Conservation (phyloP, 2,113 vertebrate genomes). For the Mandrillus leucophaeus region DNA sequence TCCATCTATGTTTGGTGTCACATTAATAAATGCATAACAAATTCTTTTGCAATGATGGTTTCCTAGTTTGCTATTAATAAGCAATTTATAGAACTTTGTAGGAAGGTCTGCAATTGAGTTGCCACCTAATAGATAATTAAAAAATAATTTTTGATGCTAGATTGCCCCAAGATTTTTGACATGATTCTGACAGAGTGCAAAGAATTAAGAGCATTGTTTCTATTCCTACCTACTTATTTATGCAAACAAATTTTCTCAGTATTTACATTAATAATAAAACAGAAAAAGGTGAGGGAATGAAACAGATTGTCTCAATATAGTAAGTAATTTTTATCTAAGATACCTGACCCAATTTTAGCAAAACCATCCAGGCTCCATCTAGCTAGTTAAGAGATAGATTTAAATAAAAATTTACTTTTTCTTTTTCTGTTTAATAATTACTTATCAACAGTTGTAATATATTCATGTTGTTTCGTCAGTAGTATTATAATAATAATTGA, state of each 20-base stretch:
- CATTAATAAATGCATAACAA: neutral
- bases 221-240: neutral
- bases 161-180: neutral
- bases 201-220: neutral
- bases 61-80: slow-evolving; percentile 21
- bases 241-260: neutral
- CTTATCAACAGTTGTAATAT: slow-evolving; percentile 13
- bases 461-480: neutral
- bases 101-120: neutral
- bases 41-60: slow-evolving; percentile 9
- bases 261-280: slow-evolving; percentile 31
- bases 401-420: neutral
- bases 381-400: neutral
- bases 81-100: neutral
- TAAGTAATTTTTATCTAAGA: slow-evolving; percentile 1
- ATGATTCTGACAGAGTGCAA: neutral
- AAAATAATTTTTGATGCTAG: neutral
- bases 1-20: neutral
- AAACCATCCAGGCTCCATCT: neutral
- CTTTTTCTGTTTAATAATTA: slow-evolving; percentile 38
- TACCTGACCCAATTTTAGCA: slow-evolving; percentile 38
- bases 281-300: neutral
- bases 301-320: slow-evolving; percentile 24
- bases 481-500: neutral
- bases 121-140: neutral